These are phyloP conservation scores for Perithous albicinctus DNA, from an alignment of 2,888 invertebrate species.

Conservation along the genomic window DNA sequence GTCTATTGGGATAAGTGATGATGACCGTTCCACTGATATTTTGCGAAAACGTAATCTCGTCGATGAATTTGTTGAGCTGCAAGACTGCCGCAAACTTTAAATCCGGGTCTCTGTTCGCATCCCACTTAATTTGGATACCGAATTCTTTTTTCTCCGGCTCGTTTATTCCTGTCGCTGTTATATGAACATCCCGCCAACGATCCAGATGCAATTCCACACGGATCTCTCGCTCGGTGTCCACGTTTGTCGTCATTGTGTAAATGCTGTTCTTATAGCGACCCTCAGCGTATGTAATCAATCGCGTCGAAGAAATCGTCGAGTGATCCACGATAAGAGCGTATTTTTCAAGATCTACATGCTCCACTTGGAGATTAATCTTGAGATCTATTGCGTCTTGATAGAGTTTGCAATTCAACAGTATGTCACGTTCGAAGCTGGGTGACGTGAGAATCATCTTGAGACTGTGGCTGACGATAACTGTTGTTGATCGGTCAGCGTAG, in stretches of 20 bases:
- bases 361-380: slow-evolving; percentile 89
- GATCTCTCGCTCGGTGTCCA: slow-evolving; percentile 89
- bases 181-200: slow-evolving; percentile 91
- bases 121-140: slow-evolving; percentile 92
- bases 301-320: slow-evolving; percentile 86
- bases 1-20: slow-evolving; percentile 91
- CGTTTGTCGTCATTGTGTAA: slow-evolving; percentile 89
- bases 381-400: slow-evolving; percentile 89
- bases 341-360: slow-evolving; percentile 87
- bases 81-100: slow-evolving; percentile 89
- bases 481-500: slow-evolving; percentile 91
- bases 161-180: slow-evolving; percentile 88
- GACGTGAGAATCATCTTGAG: slow-evolving; percentile 90
- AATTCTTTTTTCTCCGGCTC: slow-evolving; percentile 88
- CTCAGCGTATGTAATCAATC: slow-evolving; percentile 89
- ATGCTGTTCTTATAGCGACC: slow-evolving; percentile 89
- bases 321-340: slow-evolving; percentile 89
- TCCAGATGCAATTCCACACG: slow-evolving; percentile 92
- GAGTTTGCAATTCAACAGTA: slow-evolving; percentile 88
- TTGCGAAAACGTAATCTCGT: slow-evolving; percentile 83
- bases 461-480: slow-evolving; percentile 88
- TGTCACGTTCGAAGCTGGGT: slow-evolving; percentile 89
- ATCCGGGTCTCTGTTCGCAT: slow-evolving; percentile 93
- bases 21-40: slow-evolving; percentile 88
- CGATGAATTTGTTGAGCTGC: slow-evolving; percentile 86